Base-by-base conservation (phyloP, 1,140 invertebrate species). In the Protaetia brevitarsis region DNA sequence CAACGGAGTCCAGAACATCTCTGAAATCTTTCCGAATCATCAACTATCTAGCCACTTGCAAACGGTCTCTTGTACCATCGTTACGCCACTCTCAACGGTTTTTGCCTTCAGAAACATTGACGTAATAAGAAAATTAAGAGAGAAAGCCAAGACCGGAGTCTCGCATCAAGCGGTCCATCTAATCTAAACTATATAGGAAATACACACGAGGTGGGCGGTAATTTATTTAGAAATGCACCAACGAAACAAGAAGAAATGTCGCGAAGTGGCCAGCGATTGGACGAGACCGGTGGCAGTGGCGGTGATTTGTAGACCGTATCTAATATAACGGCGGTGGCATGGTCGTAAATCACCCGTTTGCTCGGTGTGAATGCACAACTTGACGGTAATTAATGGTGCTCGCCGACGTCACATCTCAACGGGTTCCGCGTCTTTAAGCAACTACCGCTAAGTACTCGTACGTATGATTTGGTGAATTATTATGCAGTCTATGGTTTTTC, bases 321-420 rank as follows among this genome's bases (percentile, higher is more conserved):
- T 51, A 51, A 51, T 51, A 51, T 51, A 51, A 23, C 41, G 41
- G 21, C 41, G 41, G 41, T 51, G n/a, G 41, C 41, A 51, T 51
- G 26, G 41, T 51, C 41, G 41, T 51, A 51, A 51, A 51, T 51
- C 41, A 51, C 41, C 19, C 41, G 41, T 23, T 51, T 51, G 16
- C 41, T 51, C 41, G 41, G 41, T 51, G 41, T 51, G 41, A 51
- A 51, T 51, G 41, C 41, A 51, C 41, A 51, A 51, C 41, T 51
- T 51, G 41, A 51, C 41, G 41, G 41, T 51, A 51, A 51, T 51
- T 51, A 51, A 51, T 51, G 41, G 26, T 21, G 19, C 41, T 23
- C 41, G 16, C 41, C n/a, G 41, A 51, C 41, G 41, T 51, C 41
- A 51, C 41, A 23, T 51, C 6, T 51, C 41, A 51, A 26, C 41